phyloP scores from a whole-genome alignment of 2,113 vertebrate genomes.

The Chaetorhynchus papuensis region DNA sequence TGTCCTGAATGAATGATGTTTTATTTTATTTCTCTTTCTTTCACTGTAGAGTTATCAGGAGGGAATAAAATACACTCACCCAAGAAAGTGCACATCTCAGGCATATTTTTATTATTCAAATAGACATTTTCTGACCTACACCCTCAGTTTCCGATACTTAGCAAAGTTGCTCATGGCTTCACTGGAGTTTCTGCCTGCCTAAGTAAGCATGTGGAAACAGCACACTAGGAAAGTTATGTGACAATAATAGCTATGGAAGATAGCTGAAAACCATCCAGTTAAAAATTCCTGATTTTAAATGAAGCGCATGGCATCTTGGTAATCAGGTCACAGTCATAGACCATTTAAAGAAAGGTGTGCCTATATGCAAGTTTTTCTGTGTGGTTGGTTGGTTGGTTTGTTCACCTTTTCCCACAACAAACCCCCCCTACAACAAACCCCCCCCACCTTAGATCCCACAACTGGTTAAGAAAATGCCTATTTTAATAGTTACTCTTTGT shows the following conservation, averaged over 20 bases:
- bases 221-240: not conserved
- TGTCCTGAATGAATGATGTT: not conserved
- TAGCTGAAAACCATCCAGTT: not conserved
- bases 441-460: not conserved
- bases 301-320: not conserved
- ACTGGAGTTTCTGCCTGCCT: not conserved
- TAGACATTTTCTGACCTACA: not conserved
- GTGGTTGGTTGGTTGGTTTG: not conserved
- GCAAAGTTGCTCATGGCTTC: not conserved
- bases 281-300: not conserved
- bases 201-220: not conserved
- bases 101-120: not conserved
- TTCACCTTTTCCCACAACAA: not conserved
- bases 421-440: fast-evolving
- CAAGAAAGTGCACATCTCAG: not conserved
- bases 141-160: not conserved
- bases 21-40: not conserved
- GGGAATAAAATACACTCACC: not conserved
- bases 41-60: not conserved
- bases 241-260: not conserved
- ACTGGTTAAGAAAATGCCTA: not conserved
- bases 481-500: not conserved
- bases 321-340: fast-evolving
- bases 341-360: not conserved
- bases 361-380: not conserved